Evolutionary conservation across 2,888 invertebrate genomes (phyloP).

Genomic region (Silvanus unidentatus): DNA sequence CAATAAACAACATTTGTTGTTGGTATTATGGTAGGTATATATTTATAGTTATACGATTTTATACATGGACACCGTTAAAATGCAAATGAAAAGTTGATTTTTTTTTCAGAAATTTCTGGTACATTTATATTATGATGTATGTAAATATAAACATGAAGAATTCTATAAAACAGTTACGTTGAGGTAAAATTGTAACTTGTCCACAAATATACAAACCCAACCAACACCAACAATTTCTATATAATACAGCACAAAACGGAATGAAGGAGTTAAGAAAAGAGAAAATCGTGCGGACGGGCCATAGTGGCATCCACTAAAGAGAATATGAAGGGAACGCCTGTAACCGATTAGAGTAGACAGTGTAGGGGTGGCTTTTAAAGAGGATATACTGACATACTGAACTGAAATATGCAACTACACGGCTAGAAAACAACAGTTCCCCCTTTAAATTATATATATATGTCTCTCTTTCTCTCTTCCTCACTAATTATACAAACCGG

Average conservation of each 20-base stretch:
- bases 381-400: constrained; percentile 36
- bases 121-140: too few relatives aligned
- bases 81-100: too few relatives aligned
- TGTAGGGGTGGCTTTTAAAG: constrained; percentile 37
- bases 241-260: background rate
- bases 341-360: constrained; percentile 41
- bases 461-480: constrained; percentile 6
- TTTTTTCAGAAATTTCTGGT: too few relatives aligned
- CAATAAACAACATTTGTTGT: too few relatives aligned
- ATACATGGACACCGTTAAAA: too few relatives aligned
- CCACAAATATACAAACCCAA: too few relatives aligned
- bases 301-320: constrained; percentile 26
- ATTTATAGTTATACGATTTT: too few relatives aligned
- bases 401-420: constrained; percentile 21
- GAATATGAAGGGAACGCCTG: constrained; percentile 37
- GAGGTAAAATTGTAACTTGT: too few relatives aligned
- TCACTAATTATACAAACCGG: constrained; percentile 41
- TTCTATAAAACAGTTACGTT: too few relatives aligned
- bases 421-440: constrained; percentile 18
- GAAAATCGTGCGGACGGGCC: constrained; percentile 12
- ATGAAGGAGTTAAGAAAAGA: constrained; percentile 3
- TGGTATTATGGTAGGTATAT: too few relatives aligned
- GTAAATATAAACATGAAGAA: too few relatives aligned
- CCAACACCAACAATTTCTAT: too few relatives aligned
- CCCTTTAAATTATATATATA: constrained; percentile 37